Evolutionary conservation across 1,140 invertebrate genomes (phyloP).

Genomic region (Aphaenogaster rudis): DNA sequence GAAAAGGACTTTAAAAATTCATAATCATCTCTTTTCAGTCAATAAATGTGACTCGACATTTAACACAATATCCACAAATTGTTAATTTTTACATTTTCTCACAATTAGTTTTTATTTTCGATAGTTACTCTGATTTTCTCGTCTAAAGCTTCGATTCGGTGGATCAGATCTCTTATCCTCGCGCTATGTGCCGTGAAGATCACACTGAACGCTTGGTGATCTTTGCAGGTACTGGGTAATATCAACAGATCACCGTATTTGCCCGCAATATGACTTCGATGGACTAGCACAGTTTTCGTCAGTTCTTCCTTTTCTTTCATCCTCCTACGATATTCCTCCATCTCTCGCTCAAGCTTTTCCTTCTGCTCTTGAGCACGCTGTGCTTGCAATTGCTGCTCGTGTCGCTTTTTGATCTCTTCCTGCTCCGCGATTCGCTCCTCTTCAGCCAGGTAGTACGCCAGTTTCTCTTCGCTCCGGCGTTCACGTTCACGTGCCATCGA

Average conservation of each 20-base stretch:
- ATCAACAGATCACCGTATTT: conserved; percentile 82
- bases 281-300: conserved; percentile 79
- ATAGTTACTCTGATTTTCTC: conserved; percentile 85
- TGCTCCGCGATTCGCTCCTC: conserved; percentile 81
- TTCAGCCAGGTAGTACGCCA: conserved; percentile 80
- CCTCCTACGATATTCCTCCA: conserved; percentile 76
- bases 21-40: not conserved
- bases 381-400: conserved; percentile 83
- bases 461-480: conserved; percentile 77
- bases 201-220: conserved; percentile 78
- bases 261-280: conserved; percentile 77
- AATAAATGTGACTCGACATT: not conserved
- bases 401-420: conserved; percentile 81
- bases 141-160: conserved; percentile 86
- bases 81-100: not conserved
- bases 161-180: conserved; percentile 80
- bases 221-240: conserved; percentile 80
- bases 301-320: conserved; percentile 79
- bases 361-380: conserved; percentile 82
- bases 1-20: conserved; percentile 28
- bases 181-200: conserved; percentile 74
- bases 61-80: conserved; percentile 30
- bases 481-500: conserved; percentile 82
- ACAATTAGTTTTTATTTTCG: not conserved
- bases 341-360: conserved; percentile 79